phyloP scores from a whole-genome alignment of 2,888 invertebrate species.

The Malacosoma neustria region DNA sequence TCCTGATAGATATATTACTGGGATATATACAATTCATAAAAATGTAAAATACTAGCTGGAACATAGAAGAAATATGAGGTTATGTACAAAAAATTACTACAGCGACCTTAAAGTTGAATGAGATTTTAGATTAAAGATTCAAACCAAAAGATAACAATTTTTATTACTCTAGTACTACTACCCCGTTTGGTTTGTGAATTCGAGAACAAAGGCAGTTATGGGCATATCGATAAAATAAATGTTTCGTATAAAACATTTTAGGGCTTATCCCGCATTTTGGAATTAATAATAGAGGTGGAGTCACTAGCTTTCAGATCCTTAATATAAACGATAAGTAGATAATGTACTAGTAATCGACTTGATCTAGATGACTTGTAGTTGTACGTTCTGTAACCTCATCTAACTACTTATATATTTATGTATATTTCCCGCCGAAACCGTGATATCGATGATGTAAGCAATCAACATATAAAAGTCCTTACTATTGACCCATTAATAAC shows the following conservation, averaged over 20 bases:
- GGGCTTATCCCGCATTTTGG: not conserved
- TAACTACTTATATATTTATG: no score
- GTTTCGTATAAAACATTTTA: no score
- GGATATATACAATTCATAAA: no score
- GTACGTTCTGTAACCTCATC: no score
- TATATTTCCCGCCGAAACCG: constrained; percentile 64
- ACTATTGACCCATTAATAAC: constrained; percentile 57
- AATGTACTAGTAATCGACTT: no score
- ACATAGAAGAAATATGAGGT: not conserved
- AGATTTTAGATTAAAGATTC: not conserved
- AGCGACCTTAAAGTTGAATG: not conserved
- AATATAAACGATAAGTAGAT: not conserved
- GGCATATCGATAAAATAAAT: no score
- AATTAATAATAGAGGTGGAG: not conserved
- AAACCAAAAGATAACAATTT: not conserved
- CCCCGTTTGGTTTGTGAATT: not conserved
- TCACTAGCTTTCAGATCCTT: not conserved
- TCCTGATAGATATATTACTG: no score
- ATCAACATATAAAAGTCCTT: constrained; percentile 43
- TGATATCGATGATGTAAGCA: constrained; percentile 54
- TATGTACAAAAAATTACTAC: not conserved
- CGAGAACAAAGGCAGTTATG: not conserved
- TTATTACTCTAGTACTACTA: not conserved
- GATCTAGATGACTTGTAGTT: no score
- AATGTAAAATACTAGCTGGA: no score